Evolutionary conservation across 1,140 invertebrate species (phyloP), one percentile per base, ranked within the genome.

Genomic region (Calycopis cecrops): DNA sequence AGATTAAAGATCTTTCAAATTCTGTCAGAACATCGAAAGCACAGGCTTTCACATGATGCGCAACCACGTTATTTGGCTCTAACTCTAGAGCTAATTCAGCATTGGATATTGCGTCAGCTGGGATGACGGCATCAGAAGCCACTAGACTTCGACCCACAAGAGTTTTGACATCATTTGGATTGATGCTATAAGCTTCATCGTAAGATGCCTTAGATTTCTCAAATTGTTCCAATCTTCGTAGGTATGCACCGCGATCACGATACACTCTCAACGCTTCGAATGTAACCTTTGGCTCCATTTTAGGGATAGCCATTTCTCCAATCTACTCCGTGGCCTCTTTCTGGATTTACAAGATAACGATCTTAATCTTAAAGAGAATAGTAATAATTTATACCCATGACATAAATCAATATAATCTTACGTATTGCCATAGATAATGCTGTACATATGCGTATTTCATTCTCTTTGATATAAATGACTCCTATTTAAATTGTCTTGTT

Each of bases 11-110:
- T 57, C 87, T 76, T 67, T 90, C 89, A 65, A 90, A 90, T 57
- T 90, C 89, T 17, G 87, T 87, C 76, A 84, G 88, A 1, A 89
- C 80, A 58, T 89, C 90, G 62, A 88, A 85, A n/a, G 88, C 88
- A 1, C 87, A 74, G n/a, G 87, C 76, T 68, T 88, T 88, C 71
- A 89, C 85, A 35, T 89, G 89, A 11, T 79, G 64, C 4, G 87
- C 81, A 33, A 73, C 80, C 72, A 90, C 79, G 62, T 89, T 87
- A 3, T 68, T 68, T 3, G 87, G 84, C 53, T 87, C 80, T 4
- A 89, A 52, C 57, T 79, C 76, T 9, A 90, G 74, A 7, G 88
- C 88, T 48, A 84, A 71, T 55, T 89, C 82, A 0, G 89, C 87
- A 60, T 90, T 89, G 8, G 82, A 72, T 37, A 87, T 77, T 2